phyloP scores from a whole-genome alignment of 30 jellyfish, hydroid and myxozoan species.

The Aurelia sp. region DNA sequence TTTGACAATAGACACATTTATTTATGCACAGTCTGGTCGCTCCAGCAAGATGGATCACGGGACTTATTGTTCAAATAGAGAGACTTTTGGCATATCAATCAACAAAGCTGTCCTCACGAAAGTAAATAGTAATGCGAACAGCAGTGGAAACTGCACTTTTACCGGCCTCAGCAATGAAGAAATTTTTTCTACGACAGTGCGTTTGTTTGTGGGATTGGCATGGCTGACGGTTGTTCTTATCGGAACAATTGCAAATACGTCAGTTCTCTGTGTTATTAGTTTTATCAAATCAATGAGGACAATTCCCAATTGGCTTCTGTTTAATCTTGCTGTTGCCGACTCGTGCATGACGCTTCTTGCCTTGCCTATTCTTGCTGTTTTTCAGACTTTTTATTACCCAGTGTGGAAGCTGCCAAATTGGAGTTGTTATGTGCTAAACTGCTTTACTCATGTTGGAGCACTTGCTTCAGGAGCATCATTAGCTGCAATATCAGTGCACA shows the following conservation, averaged over 20 bases:
- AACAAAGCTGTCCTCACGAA: conserved; percentile 30
- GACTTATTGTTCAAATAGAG: conserved; percentile 43
- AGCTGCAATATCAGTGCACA: conserved; percentile 69
- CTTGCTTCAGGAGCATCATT: conserved; percentile 76
- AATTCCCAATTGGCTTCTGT: conserved; percentile 59
- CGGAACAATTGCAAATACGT: conserved; percentile 52
- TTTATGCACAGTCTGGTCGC: too few species aligned
- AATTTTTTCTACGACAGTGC: conserved; percentile 21
- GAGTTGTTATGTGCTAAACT: conserved; percentile 45
- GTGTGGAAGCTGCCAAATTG: conserved; percentile 46
- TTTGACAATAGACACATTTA: too few species aligned
- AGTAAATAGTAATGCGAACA: conserved; percentile 16
- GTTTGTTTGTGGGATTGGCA: conserved; percentile 33
- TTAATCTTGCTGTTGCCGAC: conserved; percentile 77
- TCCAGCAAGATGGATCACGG: conserved; percentile 40
- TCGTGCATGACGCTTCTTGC: conserved; percentile 55
- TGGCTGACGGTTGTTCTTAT: conserved; percentile 36
- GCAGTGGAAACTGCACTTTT: conserved; percentile 1
- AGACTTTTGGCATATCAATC: conserved; percentile 62
- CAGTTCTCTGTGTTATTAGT: conserved; percentile 54
- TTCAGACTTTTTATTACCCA: conserved; percentile 64
- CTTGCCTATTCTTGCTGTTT: conserved; percentile 55
- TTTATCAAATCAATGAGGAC: conserved; percentile 42
- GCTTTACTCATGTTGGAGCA: conserved; percentile 62
- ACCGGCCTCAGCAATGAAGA: conserved; percentile 9